Percentiles rank a stretch among this genome's conserved stretches.
phyloP scores from a whole-genome alignment of 1,140 invertebrate genomes.

The Pollicipes pollicipes region DNA sequence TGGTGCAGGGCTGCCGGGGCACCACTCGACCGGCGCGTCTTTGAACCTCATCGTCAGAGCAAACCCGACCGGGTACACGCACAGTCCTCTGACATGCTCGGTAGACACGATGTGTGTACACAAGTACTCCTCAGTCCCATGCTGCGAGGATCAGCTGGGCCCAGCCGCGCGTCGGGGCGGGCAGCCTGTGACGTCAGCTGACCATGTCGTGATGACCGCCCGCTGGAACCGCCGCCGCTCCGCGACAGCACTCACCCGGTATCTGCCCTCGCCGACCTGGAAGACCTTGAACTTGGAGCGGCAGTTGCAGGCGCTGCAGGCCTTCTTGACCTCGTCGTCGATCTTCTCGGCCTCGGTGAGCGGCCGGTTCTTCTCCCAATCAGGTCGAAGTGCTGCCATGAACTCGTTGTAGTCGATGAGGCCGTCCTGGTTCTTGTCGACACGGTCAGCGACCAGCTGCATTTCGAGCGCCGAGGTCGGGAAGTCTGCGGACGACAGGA shows the following conservation, averaged over 20 bases:
- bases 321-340: constrained; percentile 89
- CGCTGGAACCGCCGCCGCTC: too few relatives aligned
- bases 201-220: too few relatives aligned
- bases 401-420: constrained; percentile 98
- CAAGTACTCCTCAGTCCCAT: too few relatives aligned
- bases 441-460: constrained; percentile 93
- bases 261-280: constrained; percentile 97
- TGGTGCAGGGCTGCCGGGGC: too few relatives aligned
- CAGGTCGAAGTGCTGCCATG: constrained; percentile 84
- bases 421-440: constrained; percentile 84
- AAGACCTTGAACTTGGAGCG: constrained; percentile 94
- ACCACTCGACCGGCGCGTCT: too few relatives aligned
- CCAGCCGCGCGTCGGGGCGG: too few relatives aligned
- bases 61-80: too few relatives aligned
- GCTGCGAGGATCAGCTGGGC: too few relatives aligned
- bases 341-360: constrained; percentile 81
- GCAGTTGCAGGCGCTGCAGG: constrained; percentile 86
- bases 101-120: too few relatives aligned
- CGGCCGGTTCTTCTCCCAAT: constrained; percentile 67
- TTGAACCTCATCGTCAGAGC: too few relatives aligned
- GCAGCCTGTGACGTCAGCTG: too few relatives aligned
- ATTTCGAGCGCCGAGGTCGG: constrained; percentile 92
- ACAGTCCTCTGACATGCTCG: too few relatives aligned
- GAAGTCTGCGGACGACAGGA: constrained; percentile 42
- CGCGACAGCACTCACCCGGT: constrained; percentile 84